Evolutionary conservation across 2,888 invertebrate species (phyloP).

Genomic region (Philereme transversata): DNA sequence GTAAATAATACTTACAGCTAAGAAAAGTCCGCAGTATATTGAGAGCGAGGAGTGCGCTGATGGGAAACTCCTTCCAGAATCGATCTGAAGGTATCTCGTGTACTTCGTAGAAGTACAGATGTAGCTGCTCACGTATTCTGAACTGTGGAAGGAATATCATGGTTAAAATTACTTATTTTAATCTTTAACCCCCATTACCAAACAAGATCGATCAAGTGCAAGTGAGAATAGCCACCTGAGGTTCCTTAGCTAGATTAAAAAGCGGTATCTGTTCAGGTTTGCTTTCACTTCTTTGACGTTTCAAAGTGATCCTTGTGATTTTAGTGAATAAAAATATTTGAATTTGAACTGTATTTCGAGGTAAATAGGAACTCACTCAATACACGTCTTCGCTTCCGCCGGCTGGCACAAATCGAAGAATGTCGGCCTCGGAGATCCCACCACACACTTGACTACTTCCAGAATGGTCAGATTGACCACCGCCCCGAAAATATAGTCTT

Average conservation of each 20-base stretch:
- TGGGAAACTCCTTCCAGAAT: conserved; percentile 88
- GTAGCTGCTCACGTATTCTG: conserved; percentile 85
- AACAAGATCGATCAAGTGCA: no score
- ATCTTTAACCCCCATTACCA: background rate
- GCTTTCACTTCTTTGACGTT: no score
- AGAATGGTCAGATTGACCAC: conserved; percentile 85
- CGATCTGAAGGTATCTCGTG: conserved; percentile 84
- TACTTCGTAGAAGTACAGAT: conserved; percentile 86
- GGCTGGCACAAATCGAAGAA: conserved; percentile 90
- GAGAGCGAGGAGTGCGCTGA: conserved; percentile 91
- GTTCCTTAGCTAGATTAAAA: no score
- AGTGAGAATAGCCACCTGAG: no score
- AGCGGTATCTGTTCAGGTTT: no score
- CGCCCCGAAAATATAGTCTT: conserved; percentile 86
- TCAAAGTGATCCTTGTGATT: no score
- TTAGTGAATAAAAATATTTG: no score
- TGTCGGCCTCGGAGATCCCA: conserved; percentile 90
- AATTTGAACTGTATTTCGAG: no score
- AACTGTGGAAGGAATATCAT: conserved; percentile 52
- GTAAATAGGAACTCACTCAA: conserved; percentile 58
- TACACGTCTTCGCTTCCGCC: conserved; percentile 86
- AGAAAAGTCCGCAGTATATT: conserved; percentile 86
- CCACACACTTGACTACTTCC: conserved; percentile 86
- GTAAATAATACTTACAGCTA: conserved; percentile 78
- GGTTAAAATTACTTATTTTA: no score